These are phyloP conservation scores for Stegodyphus dumicola DNA, from an alignment of 1,140 invertebrate species.

Conservation along the genomic window DNA sequence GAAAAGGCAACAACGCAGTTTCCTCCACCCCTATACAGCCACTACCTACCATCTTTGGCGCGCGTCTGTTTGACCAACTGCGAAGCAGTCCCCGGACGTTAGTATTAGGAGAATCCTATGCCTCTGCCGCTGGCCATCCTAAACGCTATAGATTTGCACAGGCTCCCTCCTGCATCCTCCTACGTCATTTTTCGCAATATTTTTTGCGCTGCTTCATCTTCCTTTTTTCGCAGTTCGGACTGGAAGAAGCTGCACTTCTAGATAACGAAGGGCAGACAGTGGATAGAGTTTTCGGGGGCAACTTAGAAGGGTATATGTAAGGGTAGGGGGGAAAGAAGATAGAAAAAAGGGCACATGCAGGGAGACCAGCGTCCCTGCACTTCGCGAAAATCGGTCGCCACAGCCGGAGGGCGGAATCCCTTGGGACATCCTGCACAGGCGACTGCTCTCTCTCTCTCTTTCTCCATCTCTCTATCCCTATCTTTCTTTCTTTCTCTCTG, in stretches of 20 bases:
- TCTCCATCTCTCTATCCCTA: slow-evolving; percentile 3
- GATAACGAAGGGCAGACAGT: slow-evolving; percentile 46
- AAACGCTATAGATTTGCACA: slow-evolving; percentile 61
- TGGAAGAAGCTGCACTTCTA: slow-evolving; percentile 36
- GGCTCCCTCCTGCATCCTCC: slow-evolving; percentile 1
- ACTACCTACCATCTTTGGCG: slow-evolving; percentile 17
- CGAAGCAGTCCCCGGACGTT: slow-evolving; percentile 56
- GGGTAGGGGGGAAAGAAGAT: slow-evolving; percentile 30
- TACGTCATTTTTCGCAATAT: slow-evolving; percentile 32
- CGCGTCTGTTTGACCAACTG: slow-evolving; percentile 61
- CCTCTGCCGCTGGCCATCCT: slow-evolving; percentile 45
- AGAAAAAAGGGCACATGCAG: slow-evolving; percentile 25
- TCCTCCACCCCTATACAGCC: slow-evolving; percentile 7
- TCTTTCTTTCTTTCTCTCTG: slow-evolving; percentile 41
- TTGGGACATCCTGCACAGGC: slow-evolving; percentile 53
- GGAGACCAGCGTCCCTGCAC: neutral
- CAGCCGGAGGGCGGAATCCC: slow-evolving; percentile 49
- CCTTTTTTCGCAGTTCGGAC: slow-evolving; percentile 25
- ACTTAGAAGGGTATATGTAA: neutral
- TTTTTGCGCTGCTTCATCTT: slow-evolving; percentile 18
- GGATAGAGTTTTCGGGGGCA: slow-evolving; percentile 34
- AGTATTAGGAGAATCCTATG: slow-evolving; percentile 43
- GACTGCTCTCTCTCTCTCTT: slow-evolving; percentile 42
- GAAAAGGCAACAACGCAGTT: slow-evolving; percentile 31
- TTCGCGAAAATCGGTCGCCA: slow-evolving; percentile 49